Evolutionary conservation across 1,140 invertebrate genomes (phyloP).

Genomic region (Ooceraea biroi): DNA sequence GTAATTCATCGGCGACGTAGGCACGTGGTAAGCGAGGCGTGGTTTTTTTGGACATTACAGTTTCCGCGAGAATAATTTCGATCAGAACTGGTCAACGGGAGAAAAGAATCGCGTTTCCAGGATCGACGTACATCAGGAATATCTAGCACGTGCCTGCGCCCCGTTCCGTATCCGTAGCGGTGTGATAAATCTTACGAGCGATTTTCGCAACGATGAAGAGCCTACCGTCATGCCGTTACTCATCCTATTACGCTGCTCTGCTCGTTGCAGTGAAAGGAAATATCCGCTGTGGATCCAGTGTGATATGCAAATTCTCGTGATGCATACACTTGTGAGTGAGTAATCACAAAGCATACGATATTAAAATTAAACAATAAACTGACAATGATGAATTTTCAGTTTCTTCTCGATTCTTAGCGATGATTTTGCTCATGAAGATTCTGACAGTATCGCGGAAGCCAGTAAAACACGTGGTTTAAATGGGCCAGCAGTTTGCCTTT

Average conservation of each 20-base stretch:
- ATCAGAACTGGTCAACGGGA: background rate
- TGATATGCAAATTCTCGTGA: constrained; percentile 47
- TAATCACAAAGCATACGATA: background rate
- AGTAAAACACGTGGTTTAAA: constrained; percentile 6
- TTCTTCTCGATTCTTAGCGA: constrained; percentile 2
- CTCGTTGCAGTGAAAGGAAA: constrained; percentile 72
- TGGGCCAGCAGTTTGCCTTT: background rate
- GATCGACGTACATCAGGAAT: constrained; percentile 19
- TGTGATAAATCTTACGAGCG: constrained; percentile 61
- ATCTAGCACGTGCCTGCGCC: constrained; percentile 55
- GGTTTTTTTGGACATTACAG: constrained; percentile 53
- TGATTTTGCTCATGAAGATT: background rate
- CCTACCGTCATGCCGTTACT: constrained; percentile 66
- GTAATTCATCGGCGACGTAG: constrained; percentile 61
- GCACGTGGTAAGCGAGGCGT: constrained; percentile 61
- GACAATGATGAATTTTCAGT: background rate
- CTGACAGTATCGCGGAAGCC: background rate
- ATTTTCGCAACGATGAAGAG: constrained; percentile 73
- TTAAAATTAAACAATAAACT: background rate
- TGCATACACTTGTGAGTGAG: constrained; percentile 21
- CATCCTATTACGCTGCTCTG: constrained; percentile 69
- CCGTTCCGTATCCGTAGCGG: background rate
- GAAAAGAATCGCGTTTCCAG: constrained; percentile 28
- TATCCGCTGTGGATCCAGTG: constrained; percentile 40
- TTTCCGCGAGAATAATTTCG: constrained; percentile 64